Evolutionary conservation across 2,888 invertebrate species (phyloP), one percentile per base, ranked within the genome.

Genomic region (Ichneumon xanthorius): DNA sequence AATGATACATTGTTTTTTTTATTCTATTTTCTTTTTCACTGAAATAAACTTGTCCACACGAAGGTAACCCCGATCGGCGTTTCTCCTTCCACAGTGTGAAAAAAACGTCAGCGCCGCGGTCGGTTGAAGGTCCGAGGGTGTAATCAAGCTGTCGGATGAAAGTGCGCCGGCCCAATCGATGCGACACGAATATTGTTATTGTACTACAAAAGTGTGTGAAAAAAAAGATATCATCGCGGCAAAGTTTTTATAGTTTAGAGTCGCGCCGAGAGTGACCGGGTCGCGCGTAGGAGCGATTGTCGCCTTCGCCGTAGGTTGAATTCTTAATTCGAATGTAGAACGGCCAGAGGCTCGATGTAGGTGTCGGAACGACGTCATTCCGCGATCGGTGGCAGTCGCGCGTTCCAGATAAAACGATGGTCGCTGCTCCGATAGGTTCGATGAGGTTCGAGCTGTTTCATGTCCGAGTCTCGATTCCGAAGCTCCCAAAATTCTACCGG

Each of bases 111-210:
- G 16, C 33, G 30, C 22, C 61, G 26, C 6, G 33, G 1, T 63
- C 61, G n/a, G 61, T 30, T 16, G 61, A 63, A 7, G 30, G 61
- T 63, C n/a, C 61, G 61, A 16, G 16, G n/a, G 30, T 33, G 61
- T 30, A 63, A 63, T 63, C 61, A 63, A 63, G n/a, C 61, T 63
- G 61, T 63, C 61, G 30, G 61, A 30, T 30, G 30, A 33, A 16
- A 63, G 26, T 63, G 30, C 30, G 33, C 16, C 30, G 61, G 14
- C 45, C 61, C 30, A 63, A 63, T 63, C 61, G 61, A 63, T 63
- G 33, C 61, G 61, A 33, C 61, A 33, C 61, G 30, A n/a, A 63
- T 63, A 30, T 63, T 30, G 7, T 30, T 63, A 30, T 53, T 45
- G 53, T 53, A 30, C 58, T 58, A 26, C 58, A 19, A 58, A 19